Percentiles rank a stretch among this genome's conserved stretches.
Conservation (phyloP, 1,140 invertebrate species). For the Branchinecta lynchi region DNA sequence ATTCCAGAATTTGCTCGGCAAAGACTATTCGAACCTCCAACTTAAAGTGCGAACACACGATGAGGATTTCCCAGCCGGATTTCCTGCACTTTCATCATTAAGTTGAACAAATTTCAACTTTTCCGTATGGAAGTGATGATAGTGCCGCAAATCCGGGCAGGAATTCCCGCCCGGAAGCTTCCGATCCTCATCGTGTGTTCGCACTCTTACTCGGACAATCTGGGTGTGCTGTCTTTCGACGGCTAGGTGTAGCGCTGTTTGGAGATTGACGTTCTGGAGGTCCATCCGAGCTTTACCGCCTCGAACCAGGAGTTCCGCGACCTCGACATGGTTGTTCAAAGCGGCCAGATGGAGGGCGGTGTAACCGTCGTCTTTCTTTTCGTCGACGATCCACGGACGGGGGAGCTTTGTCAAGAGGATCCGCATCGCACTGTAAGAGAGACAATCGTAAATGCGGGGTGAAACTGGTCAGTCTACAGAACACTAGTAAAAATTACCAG, state of each 20-base stretch:
- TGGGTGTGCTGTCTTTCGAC: slow-evolving; percentile 90
- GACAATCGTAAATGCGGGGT: slow-evolving; percentile 19
- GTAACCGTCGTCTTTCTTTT: slow-evolving; percentile 96
- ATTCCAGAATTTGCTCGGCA: too few species aligned
- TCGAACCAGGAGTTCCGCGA: slow-evolving; percentile 74
- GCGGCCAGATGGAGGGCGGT: slow-evolving; percentile 88
- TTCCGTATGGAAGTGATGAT: too few species aligned
- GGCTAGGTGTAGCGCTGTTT: slow-evolving; percentile 85
- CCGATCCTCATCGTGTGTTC: too few species aligned
- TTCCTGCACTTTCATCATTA: too few species aligned
- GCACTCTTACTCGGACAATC: slow-evolving; percentile 56
- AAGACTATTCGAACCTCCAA: too few species aligned
- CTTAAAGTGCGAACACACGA: too few species aligned
- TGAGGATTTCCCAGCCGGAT: too few species aligned
- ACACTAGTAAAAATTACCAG: too few species aligned
- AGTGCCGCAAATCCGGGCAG: too few species aligned
- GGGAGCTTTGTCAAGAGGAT: slow-evolving; percentile 77
- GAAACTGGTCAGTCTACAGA: too few species aligned
- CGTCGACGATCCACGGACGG: slow-evolving; percentile 92
- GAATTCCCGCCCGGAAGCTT: too few species aligned
- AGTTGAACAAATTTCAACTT: too few species aligned
- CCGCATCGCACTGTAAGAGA: slow-evolving; percentile 72
- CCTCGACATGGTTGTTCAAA: slow-evolving; percentile 92
- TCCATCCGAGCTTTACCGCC: slow-evolving; percentile 82
- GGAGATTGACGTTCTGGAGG: slow-evolving; percentile 70